Evolutionary conservation across 2,888 invertebrate genomes (phyloP).

Genomic region (Ennomos erosarius): DNA sequence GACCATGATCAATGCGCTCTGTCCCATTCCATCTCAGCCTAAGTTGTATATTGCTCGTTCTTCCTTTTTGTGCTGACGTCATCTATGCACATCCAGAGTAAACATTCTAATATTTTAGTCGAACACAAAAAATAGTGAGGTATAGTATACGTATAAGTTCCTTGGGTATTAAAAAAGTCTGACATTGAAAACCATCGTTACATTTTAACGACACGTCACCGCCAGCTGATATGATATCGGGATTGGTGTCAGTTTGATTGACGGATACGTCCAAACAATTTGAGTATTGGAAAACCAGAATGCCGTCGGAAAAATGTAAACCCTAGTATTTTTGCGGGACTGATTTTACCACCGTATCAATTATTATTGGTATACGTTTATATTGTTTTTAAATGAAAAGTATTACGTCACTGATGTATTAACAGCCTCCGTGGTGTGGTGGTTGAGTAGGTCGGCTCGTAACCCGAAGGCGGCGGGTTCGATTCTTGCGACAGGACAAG

Average conservation of each 20-base stretch:
- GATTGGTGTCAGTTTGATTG: constrained; percentile 25
- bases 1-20: no score
- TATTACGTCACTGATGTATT: not conserved
- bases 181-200: constrained; percentile 19
- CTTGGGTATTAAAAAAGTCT: not conserved
- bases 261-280: constrained; percentile 18
- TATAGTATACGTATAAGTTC: no score
- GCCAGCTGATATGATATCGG: constrained; percentile 12
- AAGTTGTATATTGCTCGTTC: no score
- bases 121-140: not conserved
- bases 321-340: constrained; percentile 18
- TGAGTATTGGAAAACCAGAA: no score
- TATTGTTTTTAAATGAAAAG: constrained; percentile 8
- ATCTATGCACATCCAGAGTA: no score
- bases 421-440: no score
- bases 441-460: no score
- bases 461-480: no score
- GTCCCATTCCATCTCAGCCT: no score
- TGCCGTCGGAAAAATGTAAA: constrained; percentile 1
- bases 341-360: constrained; percentile 13
- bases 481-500: no score
- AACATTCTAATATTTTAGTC: no score
- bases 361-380: constrained; percentile 3
- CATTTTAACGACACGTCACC: constrained; percentile 27
- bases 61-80: no score